Base-by-base conservation (phyloP, 2,888 invertebrate species). In the Maniola hyperantus region DNA sequence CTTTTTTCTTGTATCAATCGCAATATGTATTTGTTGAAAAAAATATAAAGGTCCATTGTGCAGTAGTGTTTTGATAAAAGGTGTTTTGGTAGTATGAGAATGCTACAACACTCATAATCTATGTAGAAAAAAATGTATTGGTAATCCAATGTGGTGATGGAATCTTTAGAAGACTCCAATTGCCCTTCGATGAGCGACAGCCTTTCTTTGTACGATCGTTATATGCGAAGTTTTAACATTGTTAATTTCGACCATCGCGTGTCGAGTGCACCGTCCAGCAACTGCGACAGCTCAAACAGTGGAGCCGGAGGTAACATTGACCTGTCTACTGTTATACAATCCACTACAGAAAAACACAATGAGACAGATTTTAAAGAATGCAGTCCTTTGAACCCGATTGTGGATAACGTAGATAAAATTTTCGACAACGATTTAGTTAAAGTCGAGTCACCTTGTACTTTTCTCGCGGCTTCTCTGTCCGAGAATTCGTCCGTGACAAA, bases 131-230 rank as follows among this genome's bases (percentile, higher is more conserved):
- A 67, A 68, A 71, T 72, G 71, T 68, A 71, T 67, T 64, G 39
- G 51, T 70, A 65, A 39, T 33, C 58, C 55, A 83, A 80, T 82
- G 81, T 81, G 83, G 88, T 89, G 78, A 91, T 92, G 91, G 91
- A 90, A 88, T 85, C 89, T 78, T 82, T 87, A 71, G 88, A 87
- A 81, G 89, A 90, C 79, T 88, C 91, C 67, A 89, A 90, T 83
- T 87, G 89, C 81, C 87, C 84, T 78, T 90, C 91, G 64, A 80
- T 87, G 84, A 89, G 87, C 82, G 88, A 91, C 80, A 89, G 87
- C 80, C 89, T 91, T 81, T 90, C 89, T 74, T 78, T 91, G 71
- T 92, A 92, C 70, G 89, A 90, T 71, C 85, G 91, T 53, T 92
- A 91, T 74, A 82, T 91, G 83, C 84, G 87, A 81, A 91, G 90